Evolutionary conservation across 2,888 invertebrate genomes (phyloP).

Genomic region (Cataglyphis livida): DNA sequence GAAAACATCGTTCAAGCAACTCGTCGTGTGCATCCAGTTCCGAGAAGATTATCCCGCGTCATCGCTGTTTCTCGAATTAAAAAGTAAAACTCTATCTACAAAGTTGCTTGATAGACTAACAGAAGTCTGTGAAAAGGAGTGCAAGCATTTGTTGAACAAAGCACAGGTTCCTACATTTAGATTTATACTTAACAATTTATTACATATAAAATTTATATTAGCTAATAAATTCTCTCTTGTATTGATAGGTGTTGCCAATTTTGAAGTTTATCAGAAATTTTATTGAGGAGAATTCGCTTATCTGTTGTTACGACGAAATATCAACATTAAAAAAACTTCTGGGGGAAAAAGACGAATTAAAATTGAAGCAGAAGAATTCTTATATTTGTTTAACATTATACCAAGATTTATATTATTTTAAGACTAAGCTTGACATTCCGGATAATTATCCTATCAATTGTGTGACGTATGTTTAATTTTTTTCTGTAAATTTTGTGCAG

Average conservation of each 20-base stretch:
- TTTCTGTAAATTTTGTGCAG: slow-evolving; percentile 11
- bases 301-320: slow-evolving; percentile 91
- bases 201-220: neutral
- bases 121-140: slow-evolving; percentile 88
- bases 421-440: slow-evolving; percentile 88
- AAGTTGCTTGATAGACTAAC: slow-evolving; percentile 89
- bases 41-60: slow-evolving; percentile 88
- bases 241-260: slow-evolving; percentile 86
- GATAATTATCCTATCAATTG: slow-evolving; percentile 88
- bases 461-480: slow-evolving; percentile 85
- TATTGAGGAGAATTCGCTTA: slow-evolving; percentile 90
- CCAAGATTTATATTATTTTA: slow-evolving; percentile 88
- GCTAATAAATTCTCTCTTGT: slow-evolving; percentile 44
- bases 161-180: slow-evolving; percentile 85
- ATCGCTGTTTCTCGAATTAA: slow-evolving; percentile 89
- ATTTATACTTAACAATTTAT: neutral
- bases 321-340: slow-evolving; percentile 87
- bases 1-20: slow-evolving; percentile 88
- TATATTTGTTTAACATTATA: slow-evolving; percentile 87
- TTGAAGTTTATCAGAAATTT: slow-evolving; percentile 89
- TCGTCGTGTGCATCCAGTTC: slow-evolving; percentile 90
- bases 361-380: slow-evolving; percentile 89
- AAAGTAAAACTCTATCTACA: slow-evolving; percentile 89
- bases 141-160: slow-evolving; percentile 87
- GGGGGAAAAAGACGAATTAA: slow-evolving; percentile 87